Evolutionary conservation across 2,797 vertebrate genomes (phyloP), one percentile per base, ranked within the genome.

Genomic region (Liparis tanakae): DNA sequence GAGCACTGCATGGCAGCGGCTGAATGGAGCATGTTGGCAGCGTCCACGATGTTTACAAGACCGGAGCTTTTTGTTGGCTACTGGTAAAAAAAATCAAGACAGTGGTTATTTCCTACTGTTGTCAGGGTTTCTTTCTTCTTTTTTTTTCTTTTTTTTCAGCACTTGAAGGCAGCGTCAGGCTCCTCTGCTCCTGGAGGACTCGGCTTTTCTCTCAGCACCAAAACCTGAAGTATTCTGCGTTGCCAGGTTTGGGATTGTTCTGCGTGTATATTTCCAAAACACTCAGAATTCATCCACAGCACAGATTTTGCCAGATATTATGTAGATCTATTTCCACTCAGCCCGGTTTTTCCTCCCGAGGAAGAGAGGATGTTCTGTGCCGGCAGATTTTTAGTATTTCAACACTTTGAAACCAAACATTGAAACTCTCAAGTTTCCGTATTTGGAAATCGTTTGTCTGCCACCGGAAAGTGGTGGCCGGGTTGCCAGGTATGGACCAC

Each of bases 231-330:
- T 30, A 4, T 30, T 30, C 25, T 30, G 25, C 25, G 25, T 30
- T 30, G 25, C 25, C 25, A 30, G 25, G 25, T 30, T 30, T 30
- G 25, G 25, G 25, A 30, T 30, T 30, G 25, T 30, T 30, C 25
- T 30, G 25, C 25, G 25, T 2, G 25, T 30, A 30, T 30, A 30
- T 30, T 30, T 30, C 25, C 25, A 30, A 30, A 30, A 79, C 65
- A 71, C 78, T 85, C 57, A n/a, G 61, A 74, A 78, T 76, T 76
- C 77, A 70, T 78, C 72, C 67, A 4, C 62, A 15, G 70, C 8
- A 1, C 46, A 37, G 64, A 18, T 18, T 50, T 7, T 66, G 81
- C 83, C 86, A 87, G 70, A 25, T 17, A 12, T 30, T 30, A 30
- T 30, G 25, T 30, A 30, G 4, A 30, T 30, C 25, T 30, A 30